These are phyloP conservation scores for Halesus radiatus DNA, from an alignment of 1,140 invertebrate genomes.

Conservation along the genomic window DNA sequence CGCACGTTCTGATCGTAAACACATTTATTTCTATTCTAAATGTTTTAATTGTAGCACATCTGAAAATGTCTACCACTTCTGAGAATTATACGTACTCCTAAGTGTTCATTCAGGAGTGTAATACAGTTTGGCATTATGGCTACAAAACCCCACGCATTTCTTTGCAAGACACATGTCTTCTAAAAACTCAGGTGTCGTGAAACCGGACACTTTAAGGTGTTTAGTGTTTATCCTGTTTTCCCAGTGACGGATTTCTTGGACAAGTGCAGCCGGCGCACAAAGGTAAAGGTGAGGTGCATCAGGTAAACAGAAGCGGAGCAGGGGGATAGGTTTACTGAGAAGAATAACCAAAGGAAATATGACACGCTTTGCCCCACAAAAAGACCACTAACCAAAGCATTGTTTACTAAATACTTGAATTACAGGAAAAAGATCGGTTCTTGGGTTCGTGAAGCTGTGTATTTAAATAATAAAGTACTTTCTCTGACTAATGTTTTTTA, in stretches of 20 bases:
- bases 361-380: slow-evolving; percentile 25
- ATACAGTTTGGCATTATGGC: slow-evolving; percentile 1
- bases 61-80: too few relatives aligned
- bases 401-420: slow-evolving; percentile 16
- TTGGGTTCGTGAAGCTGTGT: background rate
- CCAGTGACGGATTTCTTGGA: slow-evolving; percentile 2
- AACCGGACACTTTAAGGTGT: slow-evolving; percentile 19
- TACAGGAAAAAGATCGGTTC: background rate
- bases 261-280: slow-evolving; percentile 30
- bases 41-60: too few relatives aligned
- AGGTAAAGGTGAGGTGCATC: slow-evolving; percentile 5
- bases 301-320: slow-evolving; percentile 22
- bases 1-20: too few relatives aligned
- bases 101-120: background rate
- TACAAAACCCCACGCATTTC: slow-evolving; percentile 1
- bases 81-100: too few relatives aligned
- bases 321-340: slow-evolving; percentile 24
- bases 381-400: slow-evolving; percentile 2
- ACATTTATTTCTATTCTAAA: too few relatives aligned
- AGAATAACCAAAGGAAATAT: slow-evolving; percentile 17
- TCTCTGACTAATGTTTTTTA: too few relatives aligned
- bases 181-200: slow-evolving; percentile 22
- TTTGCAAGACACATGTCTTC: slow-evolving; percentile 5
- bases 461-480: too few relatives aligned
- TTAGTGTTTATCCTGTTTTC: slow-evolving; percentile 27